Base-by-base conservation (phyloP, 37 sponge, comb jelly and placozoan species). In the Beroe ovata region DNA sequence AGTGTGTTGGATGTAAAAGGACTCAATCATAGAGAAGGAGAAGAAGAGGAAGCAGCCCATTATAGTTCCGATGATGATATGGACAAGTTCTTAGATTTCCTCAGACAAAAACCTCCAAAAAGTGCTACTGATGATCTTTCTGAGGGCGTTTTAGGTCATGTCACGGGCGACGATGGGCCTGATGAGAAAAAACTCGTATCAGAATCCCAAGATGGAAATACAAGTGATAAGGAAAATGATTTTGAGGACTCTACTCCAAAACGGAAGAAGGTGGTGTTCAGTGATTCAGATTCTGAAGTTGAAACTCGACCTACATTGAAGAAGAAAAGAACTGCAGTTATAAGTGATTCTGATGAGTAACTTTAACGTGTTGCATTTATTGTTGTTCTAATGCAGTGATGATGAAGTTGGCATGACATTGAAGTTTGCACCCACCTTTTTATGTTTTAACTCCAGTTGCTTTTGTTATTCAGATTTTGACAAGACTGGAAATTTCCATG, bases 311-410 rank as follows among this genome's bases (percentile, higher is more conserved):
- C 11, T 16, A 47, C 6, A 47, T 47, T 47, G 2, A 77, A 77
- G 28, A 77, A 77, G 54, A 77, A 77, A 40, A 39, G 47, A 40
- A 41, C 47, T 39, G 84, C 84, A 28, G 54, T 77, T 25, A 39
- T 77, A 11, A 42, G 21, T 77, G 84, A 77, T 35, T 77, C 84
- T 42, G 84, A 77, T 42, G 42, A 20, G 6, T 69, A 8, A 42
- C 20, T 77, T 47, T n/a, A n/a, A n/a, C n/a, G n/a, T n/a, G n/a
- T n/a, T n/a, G n/a, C n/a, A n/a, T n/a, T n/a, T n/a, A n/a, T n/a
- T n/a, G n/a, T n/a, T n/a, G n/a, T n/a, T n/a, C n/a, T n/a, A n/a
- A n/a, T n/a, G n/a, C n/a, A n/a, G n/a, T n/a, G n/a, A n/a, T n/a
- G n/a, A n/a, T n/a, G n/a, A n/a, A n/a, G n/a, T n/a, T n/a, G n/a